Conservation (phyloP, 2,797 vertebrate species). For the Sciurus carolinensis region DNA sequence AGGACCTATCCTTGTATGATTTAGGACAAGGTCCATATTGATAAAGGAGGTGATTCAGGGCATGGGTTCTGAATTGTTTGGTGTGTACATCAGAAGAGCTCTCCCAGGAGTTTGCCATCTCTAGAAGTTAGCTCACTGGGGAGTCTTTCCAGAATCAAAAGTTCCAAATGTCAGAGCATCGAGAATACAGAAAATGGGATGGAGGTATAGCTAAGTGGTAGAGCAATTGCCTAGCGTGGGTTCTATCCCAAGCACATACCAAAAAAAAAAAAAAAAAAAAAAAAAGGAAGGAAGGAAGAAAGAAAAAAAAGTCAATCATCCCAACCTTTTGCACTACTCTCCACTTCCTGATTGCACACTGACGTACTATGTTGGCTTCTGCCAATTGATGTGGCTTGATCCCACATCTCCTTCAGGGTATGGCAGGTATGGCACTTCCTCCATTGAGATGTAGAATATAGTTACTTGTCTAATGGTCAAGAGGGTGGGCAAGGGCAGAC, state of each 20-base stretch:
- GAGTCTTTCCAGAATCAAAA: background rate
- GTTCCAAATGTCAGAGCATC: background rate
- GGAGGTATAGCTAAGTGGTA: background rate
- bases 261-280: background rate
- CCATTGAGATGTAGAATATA: background rate
- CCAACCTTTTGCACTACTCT: background rate
- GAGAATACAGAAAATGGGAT: background rate
- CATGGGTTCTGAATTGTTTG: background rate
- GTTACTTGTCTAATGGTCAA: background rate
- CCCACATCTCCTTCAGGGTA: no score
- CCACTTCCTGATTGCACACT: no score
- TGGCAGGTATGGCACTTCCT: background rate
- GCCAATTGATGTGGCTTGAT: accelerated
- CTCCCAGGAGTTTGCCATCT: background rate
- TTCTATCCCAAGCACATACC: background rate
- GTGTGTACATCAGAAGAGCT: background rate
- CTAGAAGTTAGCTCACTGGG: background rate
- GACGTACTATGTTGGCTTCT: accelerated
- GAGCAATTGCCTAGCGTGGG: background rate
- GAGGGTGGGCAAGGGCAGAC: background rate
- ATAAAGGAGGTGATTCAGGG: background rate
- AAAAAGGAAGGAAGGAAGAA: no score
- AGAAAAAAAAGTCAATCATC: background rate
- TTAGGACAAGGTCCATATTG: background rate
- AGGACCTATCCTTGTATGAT: background rate